phyloP scores from a whole-genome alignment of 2,113 vertebrate species.

The Chloropsis cyanopogon region DNA sequence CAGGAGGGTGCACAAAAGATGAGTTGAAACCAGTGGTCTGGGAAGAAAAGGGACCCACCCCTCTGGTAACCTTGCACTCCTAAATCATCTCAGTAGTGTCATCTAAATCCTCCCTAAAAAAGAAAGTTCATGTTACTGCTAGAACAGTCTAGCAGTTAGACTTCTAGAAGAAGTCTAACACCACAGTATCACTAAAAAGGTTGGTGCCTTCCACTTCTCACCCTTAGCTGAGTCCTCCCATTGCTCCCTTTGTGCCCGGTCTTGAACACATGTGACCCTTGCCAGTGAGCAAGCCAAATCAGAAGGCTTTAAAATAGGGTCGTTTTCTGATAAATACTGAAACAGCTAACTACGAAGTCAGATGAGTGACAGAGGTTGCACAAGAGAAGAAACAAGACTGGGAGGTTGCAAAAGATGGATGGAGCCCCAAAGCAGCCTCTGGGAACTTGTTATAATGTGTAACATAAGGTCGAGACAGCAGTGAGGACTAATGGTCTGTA shows the following conservation, averaged over 20 bases:
- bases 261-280: rapidly evolving
- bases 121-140: neutral
- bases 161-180: neutral
- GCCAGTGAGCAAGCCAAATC: neutral
- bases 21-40: neutral
- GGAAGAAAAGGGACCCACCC: neutral
- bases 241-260: neutral
- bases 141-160: too few species aligned
- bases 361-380: neutral
- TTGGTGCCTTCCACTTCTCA: neutral
- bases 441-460: neutral
- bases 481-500: neutral
- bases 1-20: neutral
- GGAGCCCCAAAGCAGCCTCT: neutral
- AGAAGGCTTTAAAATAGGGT: neutral
- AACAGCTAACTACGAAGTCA: neutral
- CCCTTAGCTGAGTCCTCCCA: neutral
- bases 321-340: neutral
- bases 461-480: neutral
- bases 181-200: neutral
- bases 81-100: neutral
- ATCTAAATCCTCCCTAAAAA: neutral
- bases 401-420: neutral
- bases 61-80: neutral
- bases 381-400: neutral